Conservation (phyloP, 2,797 vertebrate species). For the Sphenodon punctatus region DNA sequence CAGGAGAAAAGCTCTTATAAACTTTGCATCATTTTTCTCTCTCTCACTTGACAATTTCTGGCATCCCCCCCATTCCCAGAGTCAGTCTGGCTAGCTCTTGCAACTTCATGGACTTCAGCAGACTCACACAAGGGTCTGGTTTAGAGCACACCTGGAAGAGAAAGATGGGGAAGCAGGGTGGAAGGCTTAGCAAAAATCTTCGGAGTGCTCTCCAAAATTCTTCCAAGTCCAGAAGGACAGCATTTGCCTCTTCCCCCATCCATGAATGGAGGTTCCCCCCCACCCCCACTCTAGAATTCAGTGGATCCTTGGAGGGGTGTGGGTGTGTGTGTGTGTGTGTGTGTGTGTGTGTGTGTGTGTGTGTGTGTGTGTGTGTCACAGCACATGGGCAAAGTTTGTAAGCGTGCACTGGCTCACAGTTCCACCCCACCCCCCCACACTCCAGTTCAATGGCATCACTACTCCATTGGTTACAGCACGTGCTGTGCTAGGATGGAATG, state of each 20-base stretch:
- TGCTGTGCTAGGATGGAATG: neutral
- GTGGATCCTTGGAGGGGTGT: too few species aligned
- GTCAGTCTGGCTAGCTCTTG: too few species aligned
- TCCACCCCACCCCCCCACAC: neutral
- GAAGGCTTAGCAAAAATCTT: neutral
- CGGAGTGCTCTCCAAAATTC: neutral
- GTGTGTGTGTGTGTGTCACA: too few species aligned
- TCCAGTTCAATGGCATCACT: neutral
- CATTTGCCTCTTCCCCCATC: neutral
- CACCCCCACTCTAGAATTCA: too few species aligned
- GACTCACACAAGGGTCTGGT: too few species aligned
- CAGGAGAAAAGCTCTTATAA: neutral
- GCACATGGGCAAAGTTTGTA: neutral
- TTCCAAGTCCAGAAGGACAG: neutral
- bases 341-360: too few species aligned
- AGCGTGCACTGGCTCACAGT: neutral
- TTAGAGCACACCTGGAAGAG: fast-evolving
- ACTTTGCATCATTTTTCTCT: neutral
- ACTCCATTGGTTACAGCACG: neutral
- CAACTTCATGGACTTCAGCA: too few species aligned
- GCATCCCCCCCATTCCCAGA: too few species aligned
- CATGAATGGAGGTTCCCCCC: too few species aligned
- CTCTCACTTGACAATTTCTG: neutral
- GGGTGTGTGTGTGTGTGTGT: too few species aligned
- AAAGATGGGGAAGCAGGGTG: neutral